Evolutionary conservation across 2,113 vertebrate species (phyloP), one percentile per base, ranked within the genome.

Genomic region (Lutjanus erythropterus): DNA sequence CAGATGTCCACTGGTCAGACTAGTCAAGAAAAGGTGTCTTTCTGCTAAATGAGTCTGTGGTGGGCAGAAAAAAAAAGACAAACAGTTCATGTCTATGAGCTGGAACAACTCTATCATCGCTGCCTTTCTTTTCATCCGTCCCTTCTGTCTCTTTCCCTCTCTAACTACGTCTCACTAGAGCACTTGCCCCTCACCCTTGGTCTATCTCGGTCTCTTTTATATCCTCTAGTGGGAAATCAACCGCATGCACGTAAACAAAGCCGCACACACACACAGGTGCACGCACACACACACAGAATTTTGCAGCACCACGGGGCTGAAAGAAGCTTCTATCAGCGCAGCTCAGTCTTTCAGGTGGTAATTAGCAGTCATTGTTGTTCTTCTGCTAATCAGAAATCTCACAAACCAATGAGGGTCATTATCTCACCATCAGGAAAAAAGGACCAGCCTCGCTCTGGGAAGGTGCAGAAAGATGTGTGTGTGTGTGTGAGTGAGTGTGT

Each of bases 341-440:
- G 75, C 71, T 87, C 88, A 86, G 91, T 93, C 89, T 93, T 90
- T 90, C 90, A 89, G 92, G 83, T 91, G 88, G 76, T 95, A 94
- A 94, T 94, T 94, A 95, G 87, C 88, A 84, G 88, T 80, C 86
- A 92, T 92, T 93, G 91, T 93, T 91, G 81, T 89, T 92, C 80
- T 88, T 84, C 76, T 70, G 86, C 90, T 92, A 91, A 94, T 94
- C 92, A 93, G 80, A 93, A 91, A 90, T 93, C 90, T 92, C 83
- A 65, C 79, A 85, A 80, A 88, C 76, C 82, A 83, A 82, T 71
- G 67, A 91, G 89, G 92, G 90, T 92, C 90, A 90, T 91, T 92
- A 93, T 89, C 93, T 91, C 73, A 15, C 80, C 83, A 92, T 94
- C 91, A 86, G 86, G 75, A 56, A 71, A 86, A 84, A 81, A 85